Evolutionary conservation across 1,140 invertebrate genomes (phyloP), one percentile per base, ranked within the genome.

Genomic region (Harlomillsia oculata): DNA sequence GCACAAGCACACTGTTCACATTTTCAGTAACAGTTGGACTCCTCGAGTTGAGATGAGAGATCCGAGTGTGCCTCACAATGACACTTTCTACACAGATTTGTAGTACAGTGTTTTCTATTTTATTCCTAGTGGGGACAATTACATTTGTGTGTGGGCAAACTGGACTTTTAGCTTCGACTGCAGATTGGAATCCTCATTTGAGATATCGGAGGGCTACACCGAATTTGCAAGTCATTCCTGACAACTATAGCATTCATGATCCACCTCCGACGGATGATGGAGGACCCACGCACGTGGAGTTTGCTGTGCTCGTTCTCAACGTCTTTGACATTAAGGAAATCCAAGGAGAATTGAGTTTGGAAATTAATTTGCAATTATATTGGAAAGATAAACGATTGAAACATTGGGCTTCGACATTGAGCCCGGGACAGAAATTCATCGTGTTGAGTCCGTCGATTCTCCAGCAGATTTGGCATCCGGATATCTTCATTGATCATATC

Each of bases 401-500:
- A 14, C 39, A 56, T 21, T 54, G 56, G 25, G 36, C 54, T 11
- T 45, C 44, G n/a, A 57, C 43, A 20, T 49, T 34, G 2, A 41
- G 36, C 0, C 26, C 48, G 1, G 43, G 46, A 13, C 30, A 56
- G 16, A 49, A 30, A 8, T 66, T 58, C 26, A 37, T 59, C 13
- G 62, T 62, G 11, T 28, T 64, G 8, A 66, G 62, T 53, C 62
- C 62, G 13, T 30, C 43, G 11, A 28, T 64, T 2, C 30, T 66
- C 23, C 32, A 53, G 16, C 30, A 54, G 29, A 61, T 66, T 11
- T 66, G 64, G 64, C 53, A 62, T 36, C 64, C 64, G 3, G 64
- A 66, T 59, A 56, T 66, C 44, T 64, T 59, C 46, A 64, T 63
- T 14, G 64, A 62, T 61, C 43, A 40, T 13, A 23, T 51, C 5